Evolutionary conservation across 2,113 vertebrate genomes (phyloP), one percentile per base, ranked within the genome.

Genomic region (Rhea americana): DNA sequence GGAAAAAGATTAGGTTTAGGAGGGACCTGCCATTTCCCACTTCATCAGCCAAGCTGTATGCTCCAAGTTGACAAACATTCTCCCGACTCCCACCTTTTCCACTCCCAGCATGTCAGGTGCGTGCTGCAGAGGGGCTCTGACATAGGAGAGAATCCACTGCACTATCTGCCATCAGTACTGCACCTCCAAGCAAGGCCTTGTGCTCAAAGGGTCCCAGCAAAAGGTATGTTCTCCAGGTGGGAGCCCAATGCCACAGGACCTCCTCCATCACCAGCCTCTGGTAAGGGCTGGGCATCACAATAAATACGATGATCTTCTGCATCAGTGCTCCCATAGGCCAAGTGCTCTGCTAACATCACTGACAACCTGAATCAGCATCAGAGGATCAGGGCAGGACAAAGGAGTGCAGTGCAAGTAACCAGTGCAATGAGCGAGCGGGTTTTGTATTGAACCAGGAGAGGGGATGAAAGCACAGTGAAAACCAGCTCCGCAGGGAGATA

Each of bases 21-120:
- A 18, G 5, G 25, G 41, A 24, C 61, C 61, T 25, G 21, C 20
- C 6, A 24, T 35, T 24, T 35, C 35, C 59, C 26, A 20, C 32
- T 35, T 32, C 22, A 32, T 56, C 55, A 56, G 28, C 11, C 61
- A 26, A 72, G 39, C 25, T 3, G 2, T n/a, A 77, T 0, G 0
- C 47, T 67, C 74, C 14, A 14, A 9, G 50, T 35, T 32, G 15
- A 32, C 2, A 24, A 43, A 74, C 0, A 0, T 45, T 39, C 35
- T 6, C 68, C 28, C 6, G 12, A 14, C 37, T 74, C 45, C 45
- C 65, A 65, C 35, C 24, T 79, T 80, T 26, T 61, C 28, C 55
- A 61, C 39, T 92, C 59, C 50, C 45, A 39, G 5, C 24, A 11
- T 0, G 0, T 30, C 63, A 75, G 30, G n/a, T 14, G 7, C 2